Percentiles rank a stretch among this genome's conserved stretches.
These are phyloP conservation scores for Prionace glauca DNA, from an alignment of 2,797 vertebrate species.

Conservation along the genomic window DNA sequence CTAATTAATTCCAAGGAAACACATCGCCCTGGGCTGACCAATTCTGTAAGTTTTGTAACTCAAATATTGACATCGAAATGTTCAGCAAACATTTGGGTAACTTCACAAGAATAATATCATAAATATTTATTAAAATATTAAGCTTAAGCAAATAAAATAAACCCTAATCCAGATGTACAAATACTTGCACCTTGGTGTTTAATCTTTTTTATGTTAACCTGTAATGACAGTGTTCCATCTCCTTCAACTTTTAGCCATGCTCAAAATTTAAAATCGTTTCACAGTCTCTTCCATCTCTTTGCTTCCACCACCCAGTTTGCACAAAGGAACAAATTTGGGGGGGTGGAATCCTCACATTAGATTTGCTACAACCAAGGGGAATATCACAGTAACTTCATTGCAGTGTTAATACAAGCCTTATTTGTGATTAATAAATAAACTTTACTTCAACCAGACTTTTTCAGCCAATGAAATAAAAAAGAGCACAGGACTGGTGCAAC, in stretches of 20 bases:
- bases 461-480: background rate
- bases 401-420: no score
- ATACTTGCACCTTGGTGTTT: background rate
- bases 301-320: background rate
- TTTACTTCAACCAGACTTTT: background rate
- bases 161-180: background rate
- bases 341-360: background rate
- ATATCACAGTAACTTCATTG: no score
- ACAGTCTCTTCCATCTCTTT: background rate
- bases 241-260: no score
- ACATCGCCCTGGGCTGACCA: background rate
- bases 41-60: background rate
- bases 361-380: background rate
- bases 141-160: background rate
- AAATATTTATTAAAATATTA: background rate
- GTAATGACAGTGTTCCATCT: background rate
- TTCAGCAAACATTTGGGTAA: background rate
- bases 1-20: background rate
- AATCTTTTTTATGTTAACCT: background rate
- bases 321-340: background rate
- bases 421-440: no score
- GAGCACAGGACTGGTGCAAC: background rate
- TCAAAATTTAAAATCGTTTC: background rate
- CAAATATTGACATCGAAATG: background rate
- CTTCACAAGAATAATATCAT: background rate